phyloP scores from a whole-genome alignment of 1,140 invertebrate species.

The Megalonaias nervosa region DNA sequence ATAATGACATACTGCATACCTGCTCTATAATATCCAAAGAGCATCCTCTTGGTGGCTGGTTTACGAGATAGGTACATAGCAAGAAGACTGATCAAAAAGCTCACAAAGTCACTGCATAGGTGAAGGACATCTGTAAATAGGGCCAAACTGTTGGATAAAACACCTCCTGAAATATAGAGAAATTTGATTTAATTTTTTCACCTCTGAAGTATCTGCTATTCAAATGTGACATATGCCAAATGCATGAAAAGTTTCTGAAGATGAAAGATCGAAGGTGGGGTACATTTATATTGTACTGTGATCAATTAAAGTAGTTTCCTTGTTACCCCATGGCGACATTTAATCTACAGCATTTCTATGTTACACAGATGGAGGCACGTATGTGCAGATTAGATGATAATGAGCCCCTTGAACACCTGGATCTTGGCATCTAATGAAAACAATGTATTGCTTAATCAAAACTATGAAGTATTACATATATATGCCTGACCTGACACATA shows the following conservation, averaged over 20 bases:
- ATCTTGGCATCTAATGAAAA: no score
- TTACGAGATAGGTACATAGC: constrained; percentile 92
- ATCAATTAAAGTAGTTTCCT: neutral
- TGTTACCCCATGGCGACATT: neutral
- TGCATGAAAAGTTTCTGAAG: neutral
- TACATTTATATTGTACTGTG: neutral
- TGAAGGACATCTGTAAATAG: constrained; percentile 98
- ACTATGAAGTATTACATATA: no score
- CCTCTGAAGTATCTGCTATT: no score
- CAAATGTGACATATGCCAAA: neutral
- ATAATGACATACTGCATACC: constrained; percentile 80
- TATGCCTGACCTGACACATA: no score
- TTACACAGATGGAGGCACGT: neutral
- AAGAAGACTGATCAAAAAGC: constrained; percentile 97
- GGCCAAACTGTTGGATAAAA: constrained; percentile 92
- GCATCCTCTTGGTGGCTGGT: constrained; percentile 87
- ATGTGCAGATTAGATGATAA: no score
- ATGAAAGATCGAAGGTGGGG: neutral
- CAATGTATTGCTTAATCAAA: no score
- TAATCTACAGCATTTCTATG: neutral
- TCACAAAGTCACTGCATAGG: constrained; percentile 94
- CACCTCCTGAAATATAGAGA: constrained; percentile 80
- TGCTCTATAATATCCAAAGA: constrained; percentile 91
- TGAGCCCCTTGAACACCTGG: no score
- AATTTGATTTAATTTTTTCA: neutral